Conservation (phyloP, 2,797 vertebrate species). For the Esox masquinongy region DNA sequence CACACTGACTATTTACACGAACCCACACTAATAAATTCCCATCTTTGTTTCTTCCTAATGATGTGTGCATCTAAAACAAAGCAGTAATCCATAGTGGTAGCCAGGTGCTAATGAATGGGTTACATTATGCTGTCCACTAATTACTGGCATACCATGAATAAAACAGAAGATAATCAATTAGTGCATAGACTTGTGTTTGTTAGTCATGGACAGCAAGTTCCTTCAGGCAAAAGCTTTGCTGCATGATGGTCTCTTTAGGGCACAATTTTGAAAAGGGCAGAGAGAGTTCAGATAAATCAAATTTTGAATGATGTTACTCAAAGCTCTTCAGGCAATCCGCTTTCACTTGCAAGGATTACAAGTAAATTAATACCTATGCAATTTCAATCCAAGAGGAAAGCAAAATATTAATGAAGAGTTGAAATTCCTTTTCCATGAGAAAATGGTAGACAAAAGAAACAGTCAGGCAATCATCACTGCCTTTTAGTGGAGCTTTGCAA, state of each 20-base stretch:
- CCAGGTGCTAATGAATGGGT: slow-evolving; percentile 84
- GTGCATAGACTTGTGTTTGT: slow-evolving; percentile 74
- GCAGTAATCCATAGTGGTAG: slow-evolving; percentile 78
- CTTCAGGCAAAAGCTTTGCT: slow-evolving; percentile 67
- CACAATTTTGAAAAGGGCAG: slow-evolving; percentile 62
- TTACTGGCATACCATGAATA: slow-evolving; percentile 82
- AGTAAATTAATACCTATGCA: slow-evolving; percentile 68
- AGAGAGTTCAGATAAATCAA: slow-evolving; percentile 70
- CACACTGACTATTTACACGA: slow-evolving; percentile 81
- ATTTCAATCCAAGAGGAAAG: slow-evolving; percentile 53
- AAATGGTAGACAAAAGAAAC: slow-evolving; percentile 70
- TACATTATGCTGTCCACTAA: slow-evolving; percentile 84
- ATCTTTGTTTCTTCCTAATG: slow-evolving; percentile 81
- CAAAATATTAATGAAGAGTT: slow-evolving; percentile 55
- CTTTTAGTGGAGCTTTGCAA: slow-evolving; percentile 68
- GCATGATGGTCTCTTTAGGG: slow-evolving; percentile 65
- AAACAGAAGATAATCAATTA: slow-evolving; percentile 86
- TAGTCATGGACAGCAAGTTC: slow-evolving; percentile 72
- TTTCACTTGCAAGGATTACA: slow-evolving; percentile 61
- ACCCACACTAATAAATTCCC: slow-evolving; percentile 78
- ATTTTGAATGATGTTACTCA: slow-evolving; percentile 62
- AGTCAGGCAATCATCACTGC: slow-evolving; percentile 63
- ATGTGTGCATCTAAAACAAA: slow-evolving; percentile 80
- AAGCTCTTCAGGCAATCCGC: slow-evolving; percentile 63
- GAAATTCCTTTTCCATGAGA: slow-evolving; percentile 57